Conservation (phyloP, 2,888 invertebrate species). For the Phrixothrix hirtus region DNA sequence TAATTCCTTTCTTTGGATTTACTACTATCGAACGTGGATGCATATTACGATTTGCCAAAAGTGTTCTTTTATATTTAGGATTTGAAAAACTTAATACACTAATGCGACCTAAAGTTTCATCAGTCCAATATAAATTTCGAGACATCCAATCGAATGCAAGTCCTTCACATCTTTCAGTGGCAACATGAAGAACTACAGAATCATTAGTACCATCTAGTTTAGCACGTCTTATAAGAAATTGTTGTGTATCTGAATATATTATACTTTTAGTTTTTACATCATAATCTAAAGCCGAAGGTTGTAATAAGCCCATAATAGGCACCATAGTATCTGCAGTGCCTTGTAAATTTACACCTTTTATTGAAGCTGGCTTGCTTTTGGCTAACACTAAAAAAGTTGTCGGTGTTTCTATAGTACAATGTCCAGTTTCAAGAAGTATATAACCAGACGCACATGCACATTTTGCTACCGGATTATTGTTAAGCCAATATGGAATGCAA, state of each 20-base stretch:
- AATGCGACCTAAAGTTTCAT: conserved; percentile 69
- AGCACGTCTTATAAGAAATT: conserved; percentile 47
- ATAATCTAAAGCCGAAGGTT: conserved; percentile 71
- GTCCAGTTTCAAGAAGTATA: conserved; percentile 61
- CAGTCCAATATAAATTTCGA: conserved; percentile 83
- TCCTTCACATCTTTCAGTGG: conserved; percentile 69
- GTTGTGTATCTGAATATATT: conserved; percentile 59
- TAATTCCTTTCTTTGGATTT: conserved; percentile 68
- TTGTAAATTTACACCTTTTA: conserved; percentile 65
- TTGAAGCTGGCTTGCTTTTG: conserved; percentile 70
- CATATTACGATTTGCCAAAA: conserved; percentile 61
- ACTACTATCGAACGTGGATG: conserved; percentile 66
- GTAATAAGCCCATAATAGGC: conserved; percentile 69
- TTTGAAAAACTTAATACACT: conserved; percentile 69
- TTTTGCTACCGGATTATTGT: conserved; percentile 60
- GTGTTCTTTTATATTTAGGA: conserved; percentile 60
- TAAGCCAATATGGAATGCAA: conserved; percentile 69
- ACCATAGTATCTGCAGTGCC: conserved; percentile 63
- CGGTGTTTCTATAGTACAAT: conserved; percentile 63
- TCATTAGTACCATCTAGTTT: conserved; percentile 35
- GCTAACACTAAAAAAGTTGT: conserved; percentile 69
- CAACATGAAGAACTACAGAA: conserved; percentile 55
- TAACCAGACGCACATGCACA: conserved; percentile 78
- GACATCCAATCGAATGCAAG: conserved; percentile 85
- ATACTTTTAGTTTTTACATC: conserved; percentile 60